Conservation (phyloP, 1,140 invertebrate species). For the Saccostrea glomerata region DNA sequence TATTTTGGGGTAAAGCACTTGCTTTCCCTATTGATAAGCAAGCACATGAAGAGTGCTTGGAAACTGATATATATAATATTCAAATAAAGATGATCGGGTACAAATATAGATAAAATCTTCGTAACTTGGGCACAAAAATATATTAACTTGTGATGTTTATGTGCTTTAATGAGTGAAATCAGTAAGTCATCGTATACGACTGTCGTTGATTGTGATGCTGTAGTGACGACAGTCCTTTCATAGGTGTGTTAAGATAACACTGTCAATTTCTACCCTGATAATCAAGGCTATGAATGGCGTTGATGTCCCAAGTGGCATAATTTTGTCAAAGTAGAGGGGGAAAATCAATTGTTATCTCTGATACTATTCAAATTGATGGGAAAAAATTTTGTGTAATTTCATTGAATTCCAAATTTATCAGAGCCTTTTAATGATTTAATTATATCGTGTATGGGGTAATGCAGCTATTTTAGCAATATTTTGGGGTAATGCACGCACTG, state of each 20-base stretch:
- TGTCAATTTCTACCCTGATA: not conserved
- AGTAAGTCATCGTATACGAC: not conserved
- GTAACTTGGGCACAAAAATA: not conserved
- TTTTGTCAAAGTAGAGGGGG: slow-evolving; percentile 9
- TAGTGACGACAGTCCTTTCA: not conserved
- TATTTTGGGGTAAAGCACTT: slow-evolving; percentile 11
- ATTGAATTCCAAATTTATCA: not conserved
- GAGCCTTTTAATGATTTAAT: not conserved
- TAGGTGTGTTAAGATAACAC: slow-evolving; percentile 4
- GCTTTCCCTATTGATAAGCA: slow-evolving; percentile 3
- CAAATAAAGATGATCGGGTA: not conserved
- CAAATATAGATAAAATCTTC: slow-evolving; percentile 2
- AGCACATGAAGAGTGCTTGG: not conserved
- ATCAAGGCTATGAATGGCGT: not conserved
- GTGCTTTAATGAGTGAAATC: not conserved
- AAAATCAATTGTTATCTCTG: slow-evolving; percentile 31
- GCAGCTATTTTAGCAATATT: not conserved
- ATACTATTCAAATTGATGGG: slow-evolving; percentile 18
- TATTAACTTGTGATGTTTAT: not conserved
- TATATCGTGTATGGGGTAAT: not conserved
- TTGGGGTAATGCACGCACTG: not conserved
- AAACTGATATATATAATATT: slow-evolving; percentile 23
- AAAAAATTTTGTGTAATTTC: not conserved
- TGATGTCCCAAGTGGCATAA: slow-evolving; percentile 24
- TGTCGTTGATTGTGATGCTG: not conserved